phyloP scores from a whole-genome alignment of 1,140 invertebrate genomes.

The Galleria mellonella region DNA sequence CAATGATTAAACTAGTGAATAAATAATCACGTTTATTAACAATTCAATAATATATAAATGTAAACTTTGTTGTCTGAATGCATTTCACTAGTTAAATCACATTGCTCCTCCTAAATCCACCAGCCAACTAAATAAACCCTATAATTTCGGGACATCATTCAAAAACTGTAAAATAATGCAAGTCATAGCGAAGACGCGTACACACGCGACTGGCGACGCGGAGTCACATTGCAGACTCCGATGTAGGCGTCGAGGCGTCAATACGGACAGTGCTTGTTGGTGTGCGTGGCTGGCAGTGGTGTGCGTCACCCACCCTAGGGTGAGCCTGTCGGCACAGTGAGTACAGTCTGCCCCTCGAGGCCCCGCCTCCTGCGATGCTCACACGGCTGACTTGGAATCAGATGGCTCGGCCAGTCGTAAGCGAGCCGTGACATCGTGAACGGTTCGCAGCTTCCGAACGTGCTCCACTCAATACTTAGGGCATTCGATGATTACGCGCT shows the following conservation, averaged over 20 bases:
- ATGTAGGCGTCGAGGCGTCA: slow-evolving; percentile 21
- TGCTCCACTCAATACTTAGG: slow-evolving; percentile 45
- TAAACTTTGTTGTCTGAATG: too few species aligned
- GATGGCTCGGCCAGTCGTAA: slow-evolving; percentile 69
- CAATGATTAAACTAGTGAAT: too few species aligned
- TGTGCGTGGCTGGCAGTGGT: slow-evolving; percentile 25
- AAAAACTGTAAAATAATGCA: too few species aligned
- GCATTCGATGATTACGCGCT: slow-evolving; percentile 63
- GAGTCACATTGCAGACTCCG: not conserved
- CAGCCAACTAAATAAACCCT: too few species aligned
- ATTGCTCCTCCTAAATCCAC: too few species aligned
- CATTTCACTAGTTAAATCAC: too few species aligned
- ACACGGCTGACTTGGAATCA: slow-evolving; percentile 72
- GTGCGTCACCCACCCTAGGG: slow-evolving; percentile 47
- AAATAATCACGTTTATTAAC: too few species aligned
- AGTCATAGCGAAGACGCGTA: not conserved
- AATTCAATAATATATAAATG: too few species aligned
- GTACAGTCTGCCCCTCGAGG: slow-evolving; percentile 23
- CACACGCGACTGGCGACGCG: not conserved
- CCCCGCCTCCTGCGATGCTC: slow-evolving; percentile 61
- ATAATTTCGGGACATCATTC: too few species aligned
- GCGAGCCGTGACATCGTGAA: slow-evolving; percentile 66
- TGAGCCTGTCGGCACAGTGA: slow-evolving; percentile 5
- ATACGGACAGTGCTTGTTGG: slow-evolving; percentile 9
- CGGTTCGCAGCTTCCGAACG: slow-evolving; percentile 51